phyloP scores from a whole-genome alignment of 1,140 invertebrate species.

The Bombus picipes region DNA sequence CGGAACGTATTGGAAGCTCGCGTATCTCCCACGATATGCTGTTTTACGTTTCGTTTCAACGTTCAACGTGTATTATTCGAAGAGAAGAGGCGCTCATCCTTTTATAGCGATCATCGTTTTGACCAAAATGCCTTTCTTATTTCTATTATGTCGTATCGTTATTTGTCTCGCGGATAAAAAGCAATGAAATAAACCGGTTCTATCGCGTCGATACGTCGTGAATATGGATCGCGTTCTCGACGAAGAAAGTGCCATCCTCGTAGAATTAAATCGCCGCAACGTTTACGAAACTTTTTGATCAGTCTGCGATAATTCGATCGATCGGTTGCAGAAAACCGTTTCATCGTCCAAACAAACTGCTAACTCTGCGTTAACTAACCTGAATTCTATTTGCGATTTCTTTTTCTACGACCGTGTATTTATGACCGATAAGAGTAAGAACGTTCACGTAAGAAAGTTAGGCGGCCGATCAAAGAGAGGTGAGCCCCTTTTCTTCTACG shows the following conservation, averaged over 20 bases:
- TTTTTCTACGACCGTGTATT: background rate
- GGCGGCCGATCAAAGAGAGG: background rate
- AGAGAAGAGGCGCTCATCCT: background rate
- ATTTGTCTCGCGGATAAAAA: background rate
- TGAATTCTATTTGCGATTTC: background rate
- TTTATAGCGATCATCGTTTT: background rate
- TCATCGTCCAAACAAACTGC: background rate
- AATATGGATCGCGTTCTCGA: constrained; percentile 18
- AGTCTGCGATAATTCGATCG: background rate
- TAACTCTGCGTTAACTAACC: background rate
- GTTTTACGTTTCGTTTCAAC: background rate
- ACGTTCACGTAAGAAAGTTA: constrained; percentile 11
- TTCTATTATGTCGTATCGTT: background rate
- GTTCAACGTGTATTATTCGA: no score
- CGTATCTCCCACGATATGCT: background rate
- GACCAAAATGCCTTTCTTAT: background rate
- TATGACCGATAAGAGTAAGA: background rate
- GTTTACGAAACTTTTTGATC: background rate
- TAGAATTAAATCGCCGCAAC: background rate
- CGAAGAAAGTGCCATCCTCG: background rate
- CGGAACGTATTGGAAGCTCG: background rate
- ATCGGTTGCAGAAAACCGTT: background rate
- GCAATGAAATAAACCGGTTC: background rate
- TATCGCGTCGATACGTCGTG: constrained; percentile 31
- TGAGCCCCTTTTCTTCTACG: background rate